These are phyloP conservation scores for Drosophila ambigua DNA, from an alignment of 1,140 invertebrate genomes.

Conservation along the genomic window DNA sequence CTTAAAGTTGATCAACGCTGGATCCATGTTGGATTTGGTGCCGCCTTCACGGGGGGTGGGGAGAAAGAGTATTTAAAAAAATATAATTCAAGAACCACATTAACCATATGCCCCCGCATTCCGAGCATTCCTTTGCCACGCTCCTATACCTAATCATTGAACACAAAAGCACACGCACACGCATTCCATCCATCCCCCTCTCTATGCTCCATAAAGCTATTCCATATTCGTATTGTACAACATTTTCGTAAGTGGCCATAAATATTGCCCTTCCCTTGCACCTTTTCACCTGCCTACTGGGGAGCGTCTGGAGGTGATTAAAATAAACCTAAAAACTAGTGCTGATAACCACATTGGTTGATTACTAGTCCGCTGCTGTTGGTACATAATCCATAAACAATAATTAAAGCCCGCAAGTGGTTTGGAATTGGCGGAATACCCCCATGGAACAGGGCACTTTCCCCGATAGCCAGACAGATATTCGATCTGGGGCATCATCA, in stretches of 20 bases:
- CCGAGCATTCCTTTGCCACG: slow-evolving; percentile 15
- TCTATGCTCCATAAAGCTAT: neutral
- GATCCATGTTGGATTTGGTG: slow-evolving; percentile 74
- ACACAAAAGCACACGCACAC: neutral
- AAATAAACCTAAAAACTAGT: slow-evolving; percentile 13
- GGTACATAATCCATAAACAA: neutral
- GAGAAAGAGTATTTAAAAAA: slow-evolving; percentile 19
- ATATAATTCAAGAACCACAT: slow-evolving; percentile 9
- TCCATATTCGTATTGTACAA: neutral
- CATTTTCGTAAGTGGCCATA: no score
- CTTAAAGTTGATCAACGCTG: slow-evolving; percentile 78
- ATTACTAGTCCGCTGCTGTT: neutral
- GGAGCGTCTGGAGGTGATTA: neutral
- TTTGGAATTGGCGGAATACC: no score
- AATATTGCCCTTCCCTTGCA: no score
- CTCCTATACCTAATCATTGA: slow-evolving; percentile 19
- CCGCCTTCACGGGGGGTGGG: slow-evolving; percentile 32
- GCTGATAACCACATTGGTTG: slow-evolving; percentile 17
- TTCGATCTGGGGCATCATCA: slow-evolving; percentile 8
- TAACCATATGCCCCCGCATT: slow-evolving; percentile 7
- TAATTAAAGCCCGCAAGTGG: neutral
- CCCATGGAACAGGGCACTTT: no score
- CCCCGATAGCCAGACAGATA: neutral
- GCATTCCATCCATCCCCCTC: neutral
- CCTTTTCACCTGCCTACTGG: slow-evolving; percentile 5